Conservation (phyloP, 1,140 invertebrate genomes). For the Psilanteris sp. region DNA sequence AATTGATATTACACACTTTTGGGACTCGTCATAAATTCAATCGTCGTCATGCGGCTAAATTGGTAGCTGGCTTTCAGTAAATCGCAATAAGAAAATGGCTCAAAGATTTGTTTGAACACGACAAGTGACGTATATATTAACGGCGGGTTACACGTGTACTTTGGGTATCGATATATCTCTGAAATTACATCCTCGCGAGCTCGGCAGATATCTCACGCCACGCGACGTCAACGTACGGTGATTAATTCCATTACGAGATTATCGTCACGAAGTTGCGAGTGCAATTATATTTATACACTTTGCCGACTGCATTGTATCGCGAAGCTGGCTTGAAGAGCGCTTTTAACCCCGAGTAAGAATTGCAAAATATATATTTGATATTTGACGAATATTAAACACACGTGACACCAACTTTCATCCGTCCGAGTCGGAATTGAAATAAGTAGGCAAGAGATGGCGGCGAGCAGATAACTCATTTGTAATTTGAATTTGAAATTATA, state of each 20-base stretch:
- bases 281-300: constrained; percentile 31
- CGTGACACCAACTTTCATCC: too few relatives aligned
- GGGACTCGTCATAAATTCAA: too few relatives aligned
- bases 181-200: constrained; percentile 61
- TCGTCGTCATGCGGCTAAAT: too few relatives aligned
- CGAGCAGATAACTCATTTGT: too few relatives aligned
- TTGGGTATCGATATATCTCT: constrained; percentile 62
- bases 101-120: constrained; percentile 4
- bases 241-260: constrained; percentile 66
- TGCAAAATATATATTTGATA: too few relatives aligned
- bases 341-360: constrained; percentile 16
- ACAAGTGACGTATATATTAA: constrained; percentile 63
- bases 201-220: constrained; percentile 46
- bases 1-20: too few relatives aligned
- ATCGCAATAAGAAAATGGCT: too few relatives aligned
- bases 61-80: too few relatives aligned
- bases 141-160: constrained; percentile 54
- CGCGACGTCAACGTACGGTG: constrained; percentile 57
- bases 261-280: constrained; percentile 46
- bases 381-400: too few relatives aligned
- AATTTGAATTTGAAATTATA: too few relatives aligned
- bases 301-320: constrained; percentile 14
- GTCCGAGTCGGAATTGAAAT: too few relatives aligned
- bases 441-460: too few relatives aligned
- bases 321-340: neutral